A percentile compares a stretch with the other conserved stretches of the same genome.
phyloP scores from a whole-genome alignment of 2,797 vertebrate genomes.

The Catharus ustulatus region DNA sequence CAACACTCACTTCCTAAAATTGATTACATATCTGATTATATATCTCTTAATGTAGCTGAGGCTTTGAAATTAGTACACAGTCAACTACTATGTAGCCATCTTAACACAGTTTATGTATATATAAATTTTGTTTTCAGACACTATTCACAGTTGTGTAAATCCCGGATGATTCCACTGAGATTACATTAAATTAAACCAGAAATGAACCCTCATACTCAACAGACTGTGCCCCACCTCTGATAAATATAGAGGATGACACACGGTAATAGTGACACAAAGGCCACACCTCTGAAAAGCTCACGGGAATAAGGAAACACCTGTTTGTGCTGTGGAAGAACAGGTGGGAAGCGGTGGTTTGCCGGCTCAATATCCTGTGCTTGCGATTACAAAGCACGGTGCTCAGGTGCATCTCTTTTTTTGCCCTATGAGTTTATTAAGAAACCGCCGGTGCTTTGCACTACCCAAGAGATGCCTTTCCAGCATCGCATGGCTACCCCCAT shows the following conservation, averaged over 20 bases:
- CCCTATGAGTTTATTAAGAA: background rate
- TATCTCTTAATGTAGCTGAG: background rate
- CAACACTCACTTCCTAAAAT: constrained; percentile 15
- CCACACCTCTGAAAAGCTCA: constrained; percentile 36
- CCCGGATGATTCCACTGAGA: background rate
- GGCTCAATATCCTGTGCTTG: constrained; percentile 15
- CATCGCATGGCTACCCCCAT: background rate
- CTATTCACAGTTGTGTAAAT: background rate
- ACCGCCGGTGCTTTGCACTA: background rate
- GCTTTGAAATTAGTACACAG: background rate
- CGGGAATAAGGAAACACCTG: constrained; percentile 45
- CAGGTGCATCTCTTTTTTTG: background rate
- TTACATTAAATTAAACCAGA: background rate
- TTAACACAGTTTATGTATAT: background rate
- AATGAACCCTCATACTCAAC: background rate
- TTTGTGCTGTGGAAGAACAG: constrained; percentile 25
- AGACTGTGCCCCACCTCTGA: background rate
- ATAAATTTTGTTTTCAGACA: background rate
- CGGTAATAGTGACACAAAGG: background rate
- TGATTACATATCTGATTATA: constrained; percentile 36
- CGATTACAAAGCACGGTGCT: background rate
- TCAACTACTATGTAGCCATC: background rate
- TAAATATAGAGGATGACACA: background rate
- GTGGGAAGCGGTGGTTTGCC: constrained; percentile 45
- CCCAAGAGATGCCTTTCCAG: constrained; percentile 2